These are phyloP conservation scores for Aphaenogaster floridana DNA, from an alignment of 1,140 invertebrate species.

Conservation along the genomic window DNA sequence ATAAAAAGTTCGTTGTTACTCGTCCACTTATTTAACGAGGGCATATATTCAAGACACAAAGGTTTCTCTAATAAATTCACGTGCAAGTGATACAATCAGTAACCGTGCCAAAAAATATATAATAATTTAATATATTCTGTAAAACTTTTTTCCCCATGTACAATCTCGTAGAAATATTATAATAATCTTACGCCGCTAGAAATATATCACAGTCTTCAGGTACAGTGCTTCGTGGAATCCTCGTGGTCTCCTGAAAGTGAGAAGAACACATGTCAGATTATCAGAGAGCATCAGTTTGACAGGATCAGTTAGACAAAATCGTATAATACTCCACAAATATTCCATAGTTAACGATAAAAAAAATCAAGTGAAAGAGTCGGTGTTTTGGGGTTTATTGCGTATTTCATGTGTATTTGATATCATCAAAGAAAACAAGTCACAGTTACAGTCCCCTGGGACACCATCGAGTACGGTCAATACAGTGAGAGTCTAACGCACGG, in stretches of 20 bases:
- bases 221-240: constrained; percentile 80
- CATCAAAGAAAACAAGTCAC: constrained; percentile 76
- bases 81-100: not conserved
- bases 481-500: constrained; percentile 77
- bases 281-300: not conserved
- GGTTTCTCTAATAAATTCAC: not conserved
- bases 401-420: constrained; percentile 82
- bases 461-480: constrained; percentile 80
- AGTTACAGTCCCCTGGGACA: constrained; percentile 83
- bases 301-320: not conserved
- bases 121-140: constrained; percentile 71
- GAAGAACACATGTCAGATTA: constrained; percentile 71
- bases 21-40: not conserved
- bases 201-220: constrained; percentile 86
- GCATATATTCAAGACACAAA: not conserved
- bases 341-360: constrained; percentile 58
- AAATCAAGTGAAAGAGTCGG: constrained; percentile 74
- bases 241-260: constrained; percentile 82
- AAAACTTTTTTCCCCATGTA: constrained; percentile 58
- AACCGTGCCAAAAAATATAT: constrained; percentile 54
- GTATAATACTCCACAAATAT: constrained; percentile 54
- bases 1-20: not conserved
- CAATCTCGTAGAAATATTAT: constrained; percentile 70
- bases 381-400: constrained; percentile 75
- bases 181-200: constrained; percentile 64